A percentile compares a stretch with the other conserved stretches of the same genome.
phyloP scores from a whole-genome alignment of 37 sponge, comb jelly and placozoan species.

The Petrosia ficiformis region DNA sequence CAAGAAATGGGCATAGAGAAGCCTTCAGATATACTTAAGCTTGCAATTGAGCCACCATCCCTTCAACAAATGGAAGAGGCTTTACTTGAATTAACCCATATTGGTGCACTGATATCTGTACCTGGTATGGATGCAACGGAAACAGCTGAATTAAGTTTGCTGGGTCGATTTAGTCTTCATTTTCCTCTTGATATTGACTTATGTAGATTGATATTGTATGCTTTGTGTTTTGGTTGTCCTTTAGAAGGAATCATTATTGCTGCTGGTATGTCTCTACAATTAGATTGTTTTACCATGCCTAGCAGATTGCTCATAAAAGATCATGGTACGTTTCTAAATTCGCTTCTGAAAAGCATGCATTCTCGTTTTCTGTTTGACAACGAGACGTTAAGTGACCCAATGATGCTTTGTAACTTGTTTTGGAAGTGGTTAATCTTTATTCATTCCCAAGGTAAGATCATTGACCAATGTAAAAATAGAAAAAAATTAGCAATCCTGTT shows the following conservation, averaged over 20 bases:
- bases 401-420: slow-evolving; percentile 53
- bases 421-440: slow-evolving; percentile 40
- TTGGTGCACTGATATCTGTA: slow-evolving; percentile 47
- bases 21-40: slow-evolving; percentile 45
- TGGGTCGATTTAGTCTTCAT: slow-evolving; percentile 59
- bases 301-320: slow-evolving; percentile 13
- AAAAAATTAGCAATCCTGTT: slow-evolving; percentile 5
- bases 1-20: slow-evolving; percentile 2
- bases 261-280: slow-evolving; percentile 46
- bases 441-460: not conserved
- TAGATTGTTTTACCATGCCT: slow-evolving; percentile 62
- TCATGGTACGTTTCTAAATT: slow-evolving; percentile 5
- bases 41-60: slow-evolving; percentile 50
- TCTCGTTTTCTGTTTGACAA: slow-evolving; percentile 37
- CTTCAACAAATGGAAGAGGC: slow-evolving; percentile 53
- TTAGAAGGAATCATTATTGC: slow-evolving; percentile 59
- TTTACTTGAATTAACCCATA: slow-evolving; percentile 30
- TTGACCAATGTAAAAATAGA: not conserved
- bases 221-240: slow-evolving; percentile 57
- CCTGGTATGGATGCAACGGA: slow-evolving; percentile 7
- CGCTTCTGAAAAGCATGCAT: slow-evolving; percentile 19
- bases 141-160: slow-evolving; percentile 52
- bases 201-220: slow-evolving; percentile 40
- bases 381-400: slow-evolving; percentile 50
- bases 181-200: slow-evolving; percentile 64